These are phyloP conservation scores for Pyxicephalus adspersus DNA, from an alignment of 2,113 vertebrate genomes.

Conservation along the genomic window DNA sequence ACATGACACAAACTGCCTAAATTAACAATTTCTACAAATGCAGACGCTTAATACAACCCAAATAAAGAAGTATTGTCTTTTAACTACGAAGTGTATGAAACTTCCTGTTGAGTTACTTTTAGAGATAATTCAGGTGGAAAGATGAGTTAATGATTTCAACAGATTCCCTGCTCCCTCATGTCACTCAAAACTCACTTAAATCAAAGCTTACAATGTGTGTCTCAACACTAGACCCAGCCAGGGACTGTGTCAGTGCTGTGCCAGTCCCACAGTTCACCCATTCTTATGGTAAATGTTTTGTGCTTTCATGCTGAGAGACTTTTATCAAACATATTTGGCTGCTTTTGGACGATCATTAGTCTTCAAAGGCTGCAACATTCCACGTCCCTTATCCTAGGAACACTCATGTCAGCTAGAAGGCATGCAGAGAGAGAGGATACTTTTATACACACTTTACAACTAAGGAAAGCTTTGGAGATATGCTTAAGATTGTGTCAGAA, in stretches of 20 bases:
- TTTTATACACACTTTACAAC: slow-evolving; percentile 62
- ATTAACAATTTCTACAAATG: slow-evolving; percentile 61
- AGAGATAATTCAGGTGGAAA: slow-evolving; percentile 69
- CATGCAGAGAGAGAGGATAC: slow-evolving; percentile 38
- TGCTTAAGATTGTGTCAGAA: slow-evolving; percentile 19
- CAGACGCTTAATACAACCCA: slow-evolving; percentile 51
- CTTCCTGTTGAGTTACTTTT: slow-evolving; percentile 63
- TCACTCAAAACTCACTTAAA: slow-evolving; percentile 74
- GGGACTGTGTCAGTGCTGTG: slow-evolving; percentile 68
- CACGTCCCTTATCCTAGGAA: slow-evolving; percentile 61
- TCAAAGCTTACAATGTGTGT: slow-evolving; percentile 71
- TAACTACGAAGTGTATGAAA: slow-evolving; percentile 58
- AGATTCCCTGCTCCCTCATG: slow-evolving; percentile 71
- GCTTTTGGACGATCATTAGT: slow-evolving; percentile 78
- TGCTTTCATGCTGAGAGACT: slow-evolving; percentile 72
- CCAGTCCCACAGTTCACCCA: slow-evolving; percentile 67
- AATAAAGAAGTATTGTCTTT: slow-evolving; percentile 45
- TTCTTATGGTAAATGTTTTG: slow-evolving; percentile 82
- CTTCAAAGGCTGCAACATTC: slow-evolving; percentile 71
- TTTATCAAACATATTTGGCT: slow-evolving; percentile 75
- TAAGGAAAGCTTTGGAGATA: slow-evolving; percentile 22
- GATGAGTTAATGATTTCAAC: slow-evolving; percentile 78
- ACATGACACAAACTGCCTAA: not conserved
- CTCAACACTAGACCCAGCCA: slow-evolving; percentile 68
- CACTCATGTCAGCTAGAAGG: slow-evolving; percentile 60